Evolutionary conservation across 2,113 vertebrate genomes (phyloP).

Genomic region (Vidua macroura): DNA sequence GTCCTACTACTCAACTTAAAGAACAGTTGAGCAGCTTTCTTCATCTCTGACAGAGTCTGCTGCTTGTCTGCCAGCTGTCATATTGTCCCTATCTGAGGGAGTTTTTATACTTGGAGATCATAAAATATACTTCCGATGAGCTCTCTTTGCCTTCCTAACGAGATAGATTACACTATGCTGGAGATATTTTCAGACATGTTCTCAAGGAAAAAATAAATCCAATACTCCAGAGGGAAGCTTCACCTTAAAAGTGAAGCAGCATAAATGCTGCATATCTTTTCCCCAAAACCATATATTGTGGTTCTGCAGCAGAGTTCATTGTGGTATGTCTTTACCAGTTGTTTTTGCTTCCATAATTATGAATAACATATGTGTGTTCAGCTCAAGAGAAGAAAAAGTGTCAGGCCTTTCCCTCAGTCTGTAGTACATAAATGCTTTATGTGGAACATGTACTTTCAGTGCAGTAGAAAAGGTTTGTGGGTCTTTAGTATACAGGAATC

Average conservation of each 20-base stretch:
- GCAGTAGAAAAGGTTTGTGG: background rate
- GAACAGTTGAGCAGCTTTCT: background rate
- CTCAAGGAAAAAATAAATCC: background rate
- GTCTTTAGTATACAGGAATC: background rate
- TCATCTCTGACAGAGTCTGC: background rate
- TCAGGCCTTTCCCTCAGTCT: background rate
- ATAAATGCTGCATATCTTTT: background rate
- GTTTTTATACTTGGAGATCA: background rate
- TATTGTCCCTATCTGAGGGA: background rate
- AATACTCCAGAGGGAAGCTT: background rate
- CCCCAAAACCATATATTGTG: background rate
- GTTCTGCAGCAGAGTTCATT: background rate
- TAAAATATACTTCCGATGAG: slow-evolving; percentile 26
- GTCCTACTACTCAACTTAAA: background rate
- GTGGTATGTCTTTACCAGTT: background rate
- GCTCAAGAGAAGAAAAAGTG: background rate
- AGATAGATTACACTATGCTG: background rate
- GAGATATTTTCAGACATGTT: slow-evolving; percentile 20
- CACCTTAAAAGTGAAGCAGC: background rate
- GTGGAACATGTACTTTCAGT: background rate
- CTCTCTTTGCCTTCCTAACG: background rate
- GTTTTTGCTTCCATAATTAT: background rate
- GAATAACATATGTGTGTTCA: background rate
- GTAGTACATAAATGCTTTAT: background rate
- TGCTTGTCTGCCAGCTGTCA: slow-evolving; percentile 15